Evolutionary conservation across 2,113 vertebrate species (phyloP).

Genomic region (Chascanopsetta lugubris): DNA sequence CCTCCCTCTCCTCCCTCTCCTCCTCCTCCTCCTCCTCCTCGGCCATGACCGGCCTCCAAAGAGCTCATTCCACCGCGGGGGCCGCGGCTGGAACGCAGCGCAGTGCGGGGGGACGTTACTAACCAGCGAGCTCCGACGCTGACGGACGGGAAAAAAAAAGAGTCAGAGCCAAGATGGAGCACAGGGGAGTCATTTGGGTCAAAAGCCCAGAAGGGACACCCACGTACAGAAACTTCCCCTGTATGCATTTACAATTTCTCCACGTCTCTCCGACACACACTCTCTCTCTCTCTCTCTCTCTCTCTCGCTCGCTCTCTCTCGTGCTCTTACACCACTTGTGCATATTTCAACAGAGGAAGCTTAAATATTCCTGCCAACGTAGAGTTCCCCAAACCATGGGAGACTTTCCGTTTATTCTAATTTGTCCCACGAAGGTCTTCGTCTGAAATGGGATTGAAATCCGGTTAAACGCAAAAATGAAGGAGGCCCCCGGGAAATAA

Average conservation of each 20-base stretch:
- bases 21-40: too few species aligned
- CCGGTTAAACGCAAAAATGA: conserved; percentile 38
- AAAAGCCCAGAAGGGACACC: conserved; percentile 43
- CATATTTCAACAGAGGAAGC: conserved; percentile 5
- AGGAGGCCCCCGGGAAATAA: conserved; percentile 58
- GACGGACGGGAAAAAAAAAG: conserved; percentile 51
- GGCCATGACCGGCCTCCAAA: conserved; percentile 36
- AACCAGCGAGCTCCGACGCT: conserved; percentile 57
- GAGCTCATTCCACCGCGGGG: conserved; percentile 57
- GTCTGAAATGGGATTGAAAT: conserved; percentile 42
- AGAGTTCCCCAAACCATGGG: conserved; percentile 18
- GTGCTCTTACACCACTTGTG: background rate
- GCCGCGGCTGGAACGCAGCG: conserved; percentile 23
- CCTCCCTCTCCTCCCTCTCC: conserved; percentile 34
- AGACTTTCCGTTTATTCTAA: conserved; percentile 42
- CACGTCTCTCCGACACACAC: conserved; percentile 4
- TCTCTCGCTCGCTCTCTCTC: conserved; percentile 7
- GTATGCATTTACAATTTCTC: background rate
- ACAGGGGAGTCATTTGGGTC: conserved; percentile 58
- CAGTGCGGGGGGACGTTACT: conserved; percentile 41
- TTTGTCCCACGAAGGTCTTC: conserved; percentile 35
- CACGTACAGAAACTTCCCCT: conserved; percentile 9
- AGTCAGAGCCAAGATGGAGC: conserved; percentile 40
- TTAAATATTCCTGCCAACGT: conserved; percentile 11
- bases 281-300: background rate